Conservation (phyloP, 2,797 vertebrate genomes). For the Acrossocheilus fasciatus region DNA sequence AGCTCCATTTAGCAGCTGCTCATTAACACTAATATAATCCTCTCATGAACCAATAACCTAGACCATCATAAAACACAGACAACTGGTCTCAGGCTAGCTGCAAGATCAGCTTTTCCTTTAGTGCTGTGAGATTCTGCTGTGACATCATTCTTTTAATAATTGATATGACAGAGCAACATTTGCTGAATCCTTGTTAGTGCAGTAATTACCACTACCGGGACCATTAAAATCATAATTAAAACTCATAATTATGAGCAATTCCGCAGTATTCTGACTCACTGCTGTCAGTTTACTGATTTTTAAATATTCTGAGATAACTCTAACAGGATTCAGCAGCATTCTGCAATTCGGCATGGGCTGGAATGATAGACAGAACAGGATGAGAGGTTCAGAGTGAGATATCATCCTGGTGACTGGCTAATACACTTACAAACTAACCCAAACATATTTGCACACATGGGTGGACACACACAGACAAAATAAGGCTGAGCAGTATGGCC, state of each 20-base stretch:
- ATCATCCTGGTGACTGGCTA: not conserved
- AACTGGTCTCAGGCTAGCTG: not conserved
- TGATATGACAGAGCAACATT: slow-evolving; percentile 3
- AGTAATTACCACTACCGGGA: not conserved
- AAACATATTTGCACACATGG: not conserved
- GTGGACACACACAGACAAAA: not conserved
- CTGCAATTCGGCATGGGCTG: not conserved
- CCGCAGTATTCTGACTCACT: not conserved
- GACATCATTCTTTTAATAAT: slow-evolving; percentile 31
- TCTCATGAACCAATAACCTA: slow-evolving; percentile 4
- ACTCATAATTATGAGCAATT: not conserved
- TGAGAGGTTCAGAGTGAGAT: not conserved
- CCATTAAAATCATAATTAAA: slow-evolving; percentile 24
- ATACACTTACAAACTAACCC: not conserved
- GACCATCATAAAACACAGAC: not conserved
- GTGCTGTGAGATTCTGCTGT: slow-evolving; percentile 12
- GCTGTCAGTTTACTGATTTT: slow-evolving; percentile 12
- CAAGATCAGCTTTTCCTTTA: slow-evolving; percentile 34
- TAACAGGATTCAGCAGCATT: slow-evolving; percentile 2
- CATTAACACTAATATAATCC: slow-evolving; percentile 30
- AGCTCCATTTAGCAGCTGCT: slow-evolving; percentile 3
- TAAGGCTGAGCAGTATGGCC: not conserved
- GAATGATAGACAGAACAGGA: not conserved
- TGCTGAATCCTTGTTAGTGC: slow-evolving; percentile 1
- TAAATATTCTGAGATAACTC: slow-evolving; percentile 6